phyloP scores from a whole-genome alignment of 2,888 invertebrate species.

The Deilephila elpenor region DNA sequence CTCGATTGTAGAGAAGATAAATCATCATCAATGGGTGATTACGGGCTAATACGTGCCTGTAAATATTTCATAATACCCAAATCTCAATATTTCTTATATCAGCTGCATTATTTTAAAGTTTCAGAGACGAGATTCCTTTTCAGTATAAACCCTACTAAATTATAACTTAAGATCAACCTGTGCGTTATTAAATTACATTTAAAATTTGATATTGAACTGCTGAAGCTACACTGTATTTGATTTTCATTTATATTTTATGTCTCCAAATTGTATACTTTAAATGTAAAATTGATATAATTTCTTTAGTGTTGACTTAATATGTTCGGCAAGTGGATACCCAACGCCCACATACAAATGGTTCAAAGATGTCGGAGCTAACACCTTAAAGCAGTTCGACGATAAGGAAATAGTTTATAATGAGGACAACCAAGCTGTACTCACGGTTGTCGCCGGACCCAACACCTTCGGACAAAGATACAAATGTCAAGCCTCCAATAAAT shows the following conservation, averaged over 20 bases:
- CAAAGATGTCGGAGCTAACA: conserved; percentile 52
- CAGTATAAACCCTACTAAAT: too few species aligned
- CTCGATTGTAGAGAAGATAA: too few species aligned
- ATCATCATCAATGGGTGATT: too few species aligned
- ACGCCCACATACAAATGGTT: conserved; percentile 67
- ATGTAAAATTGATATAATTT: conserved; percentile 4
- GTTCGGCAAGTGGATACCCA: conserved; percentile 64
- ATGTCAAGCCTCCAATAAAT: conserved; percentile 63
- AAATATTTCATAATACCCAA: not conserved
- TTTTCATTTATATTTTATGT: too few species aligned
- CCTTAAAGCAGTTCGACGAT: conserved; percentile 57
- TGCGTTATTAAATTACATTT: too few species aligned
- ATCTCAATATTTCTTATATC: too few species aligned
- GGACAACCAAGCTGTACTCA: conserved; percentile 52
- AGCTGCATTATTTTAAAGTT: too few species aligned
- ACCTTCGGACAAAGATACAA: conserved; percentile 58
- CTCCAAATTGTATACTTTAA: too few species aligned
- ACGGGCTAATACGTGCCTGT: not conserved
- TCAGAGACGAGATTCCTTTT: too few species aligned
- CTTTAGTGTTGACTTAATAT: conserved; percentile 66
- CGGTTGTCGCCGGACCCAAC: conserved; percentile 53
- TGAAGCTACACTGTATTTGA: too few species aligned
- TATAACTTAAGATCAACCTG: too few species aligned
- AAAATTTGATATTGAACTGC: too few species aligned
- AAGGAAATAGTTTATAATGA: conserved; percentile 54